A percentile compares a stretch with the other conserved stretches of the same genome.
These are phyloP conservation scores for Vulpes ferrilata DNA, from an alignment of 2,113 vertebrate genomes.

Conservation along the genomic window DNA sequence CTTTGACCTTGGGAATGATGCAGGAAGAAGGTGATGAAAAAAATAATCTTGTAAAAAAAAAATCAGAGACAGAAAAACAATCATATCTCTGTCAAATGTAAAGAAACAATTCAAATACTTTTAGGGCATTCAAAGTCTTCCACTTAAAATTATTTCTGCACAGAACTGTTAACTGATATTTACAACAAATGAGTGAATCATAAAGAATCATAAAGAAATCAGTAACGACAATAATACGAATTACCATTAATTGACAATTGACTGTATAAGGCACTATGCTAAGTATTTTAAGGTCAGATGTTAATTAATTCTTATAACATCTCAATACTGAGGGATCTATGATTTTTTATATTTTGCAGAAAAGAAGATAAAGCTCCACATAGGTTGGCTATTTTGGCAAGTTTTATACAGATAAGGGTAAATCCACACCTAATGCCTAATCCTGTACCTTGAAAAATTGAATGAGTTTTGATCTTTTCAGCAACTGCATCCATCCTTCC, in stretches of 20 bases:
- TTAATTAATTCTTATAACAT: background rate
- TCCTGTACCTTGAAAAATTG: background rate
- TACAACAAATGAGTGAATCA: background rate
- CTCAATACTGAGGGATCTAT: background rate
- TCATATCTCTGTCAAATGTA: background rate
- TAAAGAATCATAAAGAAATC: background rate
- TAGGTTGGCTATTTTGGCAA: background rate
- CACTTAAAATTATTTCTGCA: background rate
- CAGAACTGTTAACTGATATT: background rate
- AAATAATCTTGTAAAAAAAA: background rate
- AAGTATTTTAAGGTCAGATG: background rate
- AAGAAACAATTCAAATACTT: background rate
- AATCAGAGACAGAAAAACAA: background rate
- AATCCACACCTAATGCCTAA: background rate
- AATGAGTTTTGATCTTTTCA: background rate
- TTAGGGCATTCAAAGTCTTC: background rate
- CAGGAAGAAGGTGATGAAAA: background rate
- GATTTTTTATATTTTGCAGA: background rate
- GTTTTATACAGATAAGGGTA: background rate
- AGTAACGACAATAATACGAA: background rate
- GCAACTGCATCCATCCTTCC: background rate
- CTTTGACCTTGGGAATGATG: background rate
- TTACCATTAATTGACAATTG: background rate
- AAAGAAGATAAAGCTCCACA: background rate
- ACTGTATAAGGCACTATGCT: background rate